Percentiles rank a stretch among this genome's conserved stretches.
Evolutionary conservation across 2,888 invertebrate species (phyloP).

Genomic region (Meghimatium bilineatum): DNA sequence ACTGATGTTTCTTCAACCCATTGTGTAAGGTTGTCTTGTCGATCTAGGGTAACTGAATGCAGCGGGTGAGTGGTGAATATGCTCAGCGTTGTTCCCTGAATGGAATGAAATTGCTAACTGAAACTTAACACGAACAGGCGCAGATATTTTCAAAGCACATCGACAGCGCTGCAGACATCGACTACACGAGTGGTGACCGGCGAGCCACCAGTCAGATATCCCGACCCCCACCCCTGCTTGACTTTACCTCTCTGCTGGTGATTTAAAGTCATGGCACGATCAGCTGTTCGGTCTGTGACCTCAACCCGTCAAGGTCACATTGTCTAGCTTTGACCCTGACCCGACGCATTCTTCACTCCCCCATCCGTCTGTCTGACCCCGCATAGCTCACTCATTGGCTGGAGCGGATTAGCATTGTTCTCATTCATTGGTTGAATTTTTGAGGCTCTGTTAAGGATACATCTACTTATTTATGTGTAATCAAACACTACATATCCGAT

Average conservation of each 20-base stretch:
- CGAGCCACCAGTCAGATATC: neutral
- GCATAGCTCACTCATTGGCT: neutral
- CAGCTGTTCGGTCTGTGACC: neutral
- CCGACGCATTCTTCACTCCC: neutral
- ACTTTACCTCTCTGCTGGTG: neutral
- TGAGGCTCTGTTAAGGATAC: neutral
- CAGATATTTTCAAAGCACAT: too few species aligned
- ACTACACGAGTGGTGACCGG: too few species aligned
- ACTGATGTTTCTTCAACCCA: too few species aligned
- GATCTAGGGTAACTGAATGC: too few species aligned
- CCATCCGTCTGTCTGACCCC: neutral
- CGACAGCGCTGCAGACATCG: too few species aligned
- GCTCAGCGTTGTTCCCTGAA: too few species aligned
- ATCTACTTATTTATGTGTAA: too few species aligned
- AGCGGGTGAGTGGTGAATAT: too few species aligned
- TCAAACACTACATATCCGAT: too few species aligned
- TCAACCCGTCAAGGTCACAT: neutral
- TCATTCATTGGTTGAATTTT: neutral
- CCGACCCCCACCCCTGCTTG: neutral
- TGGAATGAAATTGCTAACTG: neutral
- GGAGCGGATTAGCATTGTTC: neutral
- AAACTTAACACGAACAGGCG: neutral
- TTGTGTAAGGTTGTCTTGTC: too few species aligned
- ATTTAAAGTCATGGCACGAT: neutral
- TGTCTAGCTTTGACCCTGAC: slow-evolving; percentile 8